Evolutionary conservation across 1,140 invertebrate genomes (phyloP), one percentile per base, ranked within the genome.

Genomic region (Drosophila persimilis): DNA sequence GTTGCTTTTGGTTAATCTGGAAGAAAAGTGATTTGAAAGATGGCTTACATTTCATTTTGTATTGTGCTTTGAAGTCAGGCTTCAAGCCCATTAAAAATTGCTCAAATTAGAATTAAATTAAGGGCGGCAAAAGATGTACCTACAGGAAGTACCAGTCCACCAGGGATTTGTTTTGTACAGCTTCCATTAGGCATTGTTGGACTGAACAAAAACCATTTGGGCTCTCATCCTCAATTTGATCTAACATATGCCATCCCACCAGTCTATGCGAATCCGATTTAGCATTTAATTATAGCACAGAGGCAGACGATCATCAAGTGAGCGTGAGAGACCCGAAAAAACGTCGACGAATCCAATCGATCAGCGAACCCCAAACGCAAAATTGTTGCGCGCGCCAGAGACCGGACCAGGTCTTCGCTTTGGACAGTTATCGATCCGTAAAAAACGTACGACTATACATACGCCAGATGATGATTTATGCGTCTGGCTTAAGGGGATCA

Each of bases 401-500:
- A 47, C 44, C 57, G 60, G 60, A 61, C 69, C 50, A 35, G 35
- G 35, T 39, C 35, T 39, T 20, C 20, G 20, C 35, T 57, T 79
- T 75, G 60, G 66, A 85, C 83, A 85, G 81, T 86, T 86, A 86
- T 88, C 60, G 83, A 83, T 88, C 74, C 65, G 56, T 52, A 59
- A 71, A 67, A 73, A 66, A 45, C 3, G 15, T 6, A 41, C 22
- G 35, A 44, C 41, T 66, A 43, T 60, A 66, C 50, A 35, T 55
- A 66, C 50, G 59, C 52, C 58, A 61, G 64, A 51, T 62, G 64
- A 78, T 86, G 81, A 86, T 86, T 86, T 86, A 86, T 86, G 83
- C 71, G 81, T 86, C 81, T 86, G 81, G 83, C 58, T 51, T 62
- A 80, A 81, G 69, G 74, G 70, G 81, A 88, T 86, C 81, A 85